Evolutionary conservation across 2,113 vertebrate species (phyloP).

Genomic region (Cercocebus atys): DNA sequence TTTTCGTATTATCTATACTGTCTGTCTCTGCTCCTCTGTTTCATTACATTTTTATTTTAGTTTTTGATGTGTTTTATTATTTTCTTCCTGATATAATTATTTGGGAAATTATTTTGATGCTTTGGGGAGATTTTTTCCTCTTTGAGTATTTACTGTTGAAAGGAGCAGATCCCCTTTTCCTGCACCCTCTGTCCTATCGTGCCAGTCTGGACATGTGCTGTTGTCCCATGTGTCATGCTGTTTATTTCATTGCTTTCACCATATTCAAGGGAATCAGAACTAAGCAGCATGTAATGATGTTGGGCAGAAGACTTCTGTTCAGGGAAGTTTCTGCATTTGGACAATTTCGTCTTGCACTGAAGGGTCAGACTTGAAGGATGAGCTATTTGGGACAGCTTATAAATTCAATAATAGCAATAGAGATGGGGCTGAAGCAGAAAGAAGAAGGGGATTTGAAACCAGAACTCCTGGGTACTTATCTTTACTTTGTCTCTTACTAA

Average conservation of each 20-base stretch:
- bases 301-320: slow-evolving; percentile 68
- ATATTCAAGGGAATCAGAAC: slow-evolving; percentile 65
- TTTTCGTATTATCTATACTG: neutral
- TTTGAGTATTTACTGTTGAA: slow-evolving; percentile 17
- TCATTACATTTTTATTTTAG: slow-evolving; percentile 6
- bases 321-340: slow-evolving; percentile 57
- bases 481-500: neutral
- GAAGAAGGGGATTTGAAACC: neutral
- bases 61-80: slow-evolving; percentile 46
- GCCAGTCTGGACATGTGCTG: slow-evolving; percentile 83
- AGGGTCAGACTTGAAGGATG: neutral
- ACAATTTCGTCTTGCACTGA: slow-evolving; percentile 60
- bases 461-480: neutral
- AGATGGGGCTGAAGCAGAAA: neutral
- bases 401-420: neutral
- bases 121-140: neutral
- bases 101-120: slow-evolving; percentile 64
- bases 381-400: neutral
- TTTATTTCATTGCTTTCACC: slow-evolving; percentile 81
- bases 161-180: slow-evolving; percentile 12
- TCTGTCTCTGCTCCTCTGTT: neutral
- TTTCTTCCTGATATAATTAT: slow-evolving; percentile 67
- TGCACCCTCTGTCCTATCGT: slow-evolving; percentile 64
- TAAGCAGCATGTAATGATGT: slow-evolving; percentile 66
- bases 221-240: slow-evolving; percentile 73